Percentiles rank a stretch among this genome's conserved stretches.
Conservation (phyloP, 2,888 invertebrate genomes). For the Ophion obscuratus region DNA sequence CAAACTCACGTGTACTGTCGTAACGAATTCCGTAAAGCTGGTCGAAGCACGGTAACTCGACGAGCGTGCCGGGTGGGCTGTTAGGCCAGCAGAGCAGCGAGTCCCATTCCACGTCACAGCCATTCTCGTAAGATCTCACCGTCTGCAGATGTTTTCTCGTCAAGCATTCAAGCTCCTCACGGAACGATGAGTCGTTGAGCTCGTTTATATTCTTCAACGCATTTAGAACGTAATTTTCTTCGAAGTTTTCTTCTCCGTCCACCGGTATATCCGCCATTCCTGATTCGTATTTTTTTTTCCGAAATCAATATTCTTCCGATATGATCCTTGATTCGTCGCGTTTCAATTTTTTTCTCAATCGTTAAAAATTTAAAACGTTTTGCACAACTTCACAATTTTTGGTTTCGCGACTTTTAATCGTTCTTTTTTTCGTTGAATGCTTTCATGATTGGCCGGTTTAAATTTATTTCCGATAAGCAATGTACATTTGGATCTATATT, state of each 20-base stretch:
- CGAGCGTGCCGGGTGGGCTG: constrained; percentile 89
- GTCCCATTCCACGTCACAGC: constrained; percentile 87
- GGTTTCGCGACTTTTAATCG: no score
- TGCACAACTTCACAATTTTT: no score
- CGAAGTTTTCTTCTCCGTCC: constrained; percentile 68
- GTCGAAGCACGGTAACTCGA: constrained; percentile 91
- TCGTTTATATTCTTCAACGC: constrained; percentile 75
- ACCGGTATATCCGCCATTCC: constrained; percentile 40
- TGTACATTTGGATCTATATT: no score
- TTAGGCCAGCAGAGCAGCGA: constrained; percentile 93
- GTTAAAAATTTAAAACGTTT: no score
- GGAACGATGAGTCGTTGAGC: constrained; percentile 72
- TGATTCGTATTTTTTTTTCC: no score
- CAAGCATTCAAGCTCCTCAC: constrained; percentile 73
- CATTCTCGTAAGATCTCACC: constrained; percentile 50
- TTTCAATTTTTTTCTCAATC: no score
- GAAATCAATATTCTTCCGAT: no score
- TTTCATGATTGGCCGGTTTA: no score
- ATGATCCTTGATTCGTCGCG: no score
- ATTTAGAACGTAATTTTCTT: constrained; percentile 74
- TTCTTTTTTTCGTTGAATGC: no score
- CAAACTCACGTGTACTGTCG: constrained; percentile 92
- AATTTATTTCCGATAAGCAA: no score
- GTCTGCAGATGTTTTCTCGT: constrained; percentile 58
- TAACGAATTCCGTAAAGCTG: constrained; percentile 92